A percentile compares a stretch with the other conserved stretches of the same genome.
phyloP scores from a whole-genome alignment of 2,113 vertebrate genomes.

The Oriolus oriolus region DNA sequence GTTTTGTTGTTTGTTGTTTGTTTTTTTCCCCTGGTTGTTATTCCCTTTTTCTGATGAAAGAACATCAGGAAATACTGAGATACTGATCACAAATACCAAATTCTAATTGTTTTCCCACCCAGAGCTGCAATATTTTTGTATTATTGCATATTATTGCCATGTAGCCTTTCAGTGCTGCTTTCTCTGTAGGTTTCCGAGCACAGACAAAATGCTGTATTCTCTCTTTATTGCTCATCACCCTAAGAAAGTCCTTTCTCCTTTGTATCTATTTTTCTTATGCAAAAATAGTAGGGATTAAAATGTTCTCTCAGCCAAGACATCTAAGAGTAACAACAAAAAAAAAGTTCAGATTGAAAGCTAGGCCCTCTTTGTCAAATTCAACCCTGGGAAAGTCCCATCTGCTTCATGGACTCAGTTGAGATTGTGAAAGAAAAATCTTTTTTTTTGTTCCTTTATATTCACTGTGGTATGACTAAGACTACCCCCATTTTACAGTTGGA shows the following conservation, averaged over 20 bases:
- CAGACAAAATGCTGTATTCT: not conserved
- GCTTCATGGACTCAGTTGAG: not conserved
- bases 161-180: not conserved
- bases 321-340: not conserved
- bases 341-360: not conserved
- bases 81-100: not conserved
- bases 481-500: not conserved
- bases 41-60: not conserved
- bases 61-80: not conserved
- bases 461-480: not conserved
- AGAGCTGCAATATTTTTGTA: not conserved
- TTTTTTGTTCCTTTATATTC: not conserved
- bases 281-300: not conserved
- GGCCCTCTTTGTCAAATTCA: rapidly evolving
- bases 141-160: not conserved
- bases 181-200: not conserved
- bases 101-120: not conserved
- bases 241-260: not conserved
- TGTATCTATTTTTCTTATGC: not conserved
- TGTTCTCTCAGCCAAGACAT: rapidly evolving
- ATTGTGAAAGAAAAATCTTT: not conserved
- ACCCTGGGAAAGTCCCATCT: not conserved
- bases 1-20: not conserved
- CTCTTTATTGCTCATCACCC: not conserved
- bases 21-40: not conserved